These are phyloP conservation scores for Erynnis tages DNA, from an alignment of 2,888 invertebrate genomes.

Conservation along the genomic window DNA sequence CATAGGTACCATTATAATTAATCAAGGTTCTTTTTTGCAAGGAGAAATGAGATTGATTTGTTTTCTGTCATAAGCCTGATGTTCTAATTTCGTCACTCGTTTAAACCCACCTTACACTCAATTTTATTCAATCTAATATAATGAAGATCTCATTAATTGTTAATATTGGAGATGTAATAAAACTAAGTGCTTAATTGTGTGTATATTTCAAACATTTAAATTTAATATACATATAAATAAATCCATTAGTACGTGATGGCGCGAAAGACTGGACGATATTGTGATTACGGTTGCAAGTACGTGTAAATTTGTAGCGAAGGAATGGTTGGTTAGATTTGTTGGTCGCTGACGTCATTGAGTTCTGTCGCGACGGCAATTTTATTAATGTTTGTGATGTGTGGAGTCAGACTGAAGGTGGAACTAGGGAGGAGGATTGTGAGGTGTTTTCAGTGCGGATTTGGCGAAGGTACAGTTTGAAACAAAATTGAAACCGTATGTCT, in stretches of 20 bases:
- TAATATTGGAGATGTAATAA: slow-evolving; percentile 15
- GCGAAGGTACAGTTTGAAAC: too few species aligned
- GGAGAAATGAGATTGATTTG: too few species aligned
- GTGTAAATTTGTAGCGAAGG: slow-evolving; percentile 3
- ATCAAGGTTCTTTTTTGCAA: too few species aligned
- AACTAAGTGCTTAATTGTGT: slow-evolving; percentile 18
- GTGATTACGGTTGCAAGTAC: slow-evolving; percentile 8
- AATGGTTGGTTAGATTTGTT: neutral
- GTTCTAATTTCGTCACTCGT: slow-evolving; percentile 2
- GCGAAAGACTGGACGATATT: slow-evolving; percentile 19
- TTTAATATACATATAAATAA: neutral
- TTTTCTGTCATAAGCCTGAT: too few species aligned
- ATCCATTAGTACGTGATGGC: slow-evolving; percentile 17
- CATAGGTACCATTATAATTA: too few species aligned
- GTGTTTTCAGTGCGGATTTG: too few species aligned
- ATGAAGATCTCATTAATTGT: slow-evolving; percentile 21
- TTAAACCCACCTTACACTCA: neutral
- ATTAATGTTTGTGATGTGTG: too few species aligned
- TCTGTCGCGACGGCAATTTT: neutral
- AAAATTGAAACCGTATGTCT: too few species aligned
- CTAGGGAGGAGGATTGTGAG: too few species aligned
- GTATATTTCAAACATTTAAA: slow-evolving; percentile 2
- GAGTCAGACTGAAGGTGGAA: too few species aligned
- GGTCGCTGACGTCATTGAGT: neutral
- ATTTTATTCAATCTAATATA: neutral